Conservation (phyloP, 2,113 vertebrate species). For the Xiphias gladius region DNA sequence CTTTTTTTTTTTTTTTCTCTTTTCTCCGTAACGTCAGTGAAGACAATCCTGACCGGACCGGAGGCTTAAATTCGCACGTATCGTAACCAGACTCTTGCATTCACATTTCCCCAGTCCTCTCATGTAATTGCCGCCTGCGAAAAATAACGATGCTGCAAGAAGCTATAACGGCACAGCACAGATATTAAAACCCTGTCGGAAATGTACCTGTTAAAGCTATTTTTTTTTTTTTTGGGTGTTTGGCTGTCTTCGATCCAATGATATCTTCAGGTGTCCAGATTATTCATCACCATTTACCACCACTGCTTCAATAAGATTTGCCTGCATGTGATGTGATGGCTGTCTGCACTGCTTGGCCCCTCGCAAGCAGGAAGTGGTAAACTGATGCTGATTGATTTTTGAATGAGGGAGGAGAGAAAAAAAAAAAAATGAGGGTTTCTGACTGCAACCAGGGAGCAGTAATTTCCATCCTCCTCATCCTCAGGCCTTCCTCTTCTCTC, state of each 20-base stretch:
- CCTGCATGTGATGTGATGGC: constrained; percentile 12
- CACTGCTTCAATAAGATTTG: neutral
- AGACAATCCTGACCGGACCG: neutral
- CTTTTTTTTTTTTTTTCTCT: constrained; percentile 2
- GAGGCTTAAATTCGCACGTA: constrained; percentile 13
- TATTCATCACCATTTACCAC: constrained; percentile 1
- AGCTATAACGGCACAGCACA: neutral
- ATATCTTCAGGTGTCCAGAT: constrained; percentile 33
- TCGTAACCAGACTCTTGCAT: constrained; percentile 2
- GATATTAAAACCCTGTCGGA: neutral
- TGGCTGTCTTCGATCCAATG: neutral
- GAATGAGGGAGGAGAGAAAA: neutral
- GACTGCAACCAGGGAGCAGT: constrained; percentile 32
- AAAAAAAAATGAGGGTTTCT: constrained; percentile 8
- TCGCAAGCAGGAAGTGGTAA: constrained; percentile 26
- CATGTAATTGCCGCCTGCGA: neutral
- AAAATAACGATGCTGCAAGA: constrained; percentile 1
- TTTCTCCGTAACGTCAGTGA: constrained; percentile 2
- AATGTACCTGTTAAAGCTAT: neutral
- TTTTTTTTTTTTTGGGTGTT: neutral
- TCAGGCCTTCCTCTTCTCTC: constrained; percentile 39
- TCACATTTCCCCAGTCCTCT: neutral
- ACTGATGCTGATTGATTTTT: constrained; percentile 43
- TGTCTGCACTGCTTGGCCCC: constrained; percentile 6
- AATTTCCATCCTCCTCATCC: constrained; percentile 21